These are phyloP conservation scores for Magallana ariakensis DNA, from an alignment of 1,140 invertebrate genomes.

Conservation along the genomic window DNA sequence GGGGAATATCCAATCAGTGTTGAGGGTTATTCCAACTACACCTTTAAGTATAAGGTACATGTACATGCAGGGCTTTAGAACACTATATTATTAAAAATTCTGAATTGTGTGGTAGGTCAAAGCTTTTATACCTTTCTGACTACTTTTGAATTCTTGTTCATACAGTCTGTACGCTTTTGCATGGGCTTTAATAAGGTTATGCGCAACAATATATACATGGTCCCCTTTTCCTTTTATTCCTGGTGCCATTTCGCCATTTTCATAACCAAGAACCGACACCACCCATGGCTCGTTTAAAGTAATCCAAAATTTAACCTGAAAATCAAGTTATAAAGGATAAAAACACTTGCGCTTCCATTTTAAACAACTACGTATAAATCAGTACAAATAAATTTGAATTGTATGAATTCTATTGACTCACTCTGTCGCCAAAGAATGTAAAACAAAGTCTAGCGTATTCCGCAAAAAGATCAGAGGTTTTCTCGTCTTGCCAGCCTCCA, in stretches of 20 bases:
- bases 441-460: constrained; percentile 79
- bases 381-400: no score
- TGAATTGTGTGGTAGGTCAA: background rate
- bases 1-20: constrained; percentile 60
- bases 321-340: background rate
- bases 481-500: constrained; percentile 82
- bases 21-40: constrained; percentile 68
- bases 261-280: constrained; percentile 70
- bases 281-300: constrained; percentile 79
- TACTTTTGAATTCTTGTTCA: constrained; percentile 60
- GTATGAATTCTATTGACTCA: constrained; percentile 55
- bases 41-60: constrained; percentile 47
- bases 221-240: constrained; percentile 61
- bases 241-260: constrained; percentile 63
- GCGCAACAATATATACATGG: constrained; percentile 63
- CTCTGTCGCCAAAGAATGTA: constrained; percentile 76
- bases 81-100: background rate
- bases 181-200: constrained; percentile 76
- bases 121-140: constrained; percentile 67
- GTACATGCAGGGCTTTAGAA: background rate
- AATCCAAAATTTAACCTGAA: constrained; percentile 78
- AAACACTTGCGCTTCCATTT: no score
- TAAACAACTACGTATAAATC: no score
- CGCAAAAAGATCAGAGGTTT: constrained; percentile 81
- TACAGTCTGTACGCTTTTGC: constrained; percentile 69